Conservation (phyloP, 2,888 invertebrate genomes). For the Andrena haemorrhoa region DNA sequence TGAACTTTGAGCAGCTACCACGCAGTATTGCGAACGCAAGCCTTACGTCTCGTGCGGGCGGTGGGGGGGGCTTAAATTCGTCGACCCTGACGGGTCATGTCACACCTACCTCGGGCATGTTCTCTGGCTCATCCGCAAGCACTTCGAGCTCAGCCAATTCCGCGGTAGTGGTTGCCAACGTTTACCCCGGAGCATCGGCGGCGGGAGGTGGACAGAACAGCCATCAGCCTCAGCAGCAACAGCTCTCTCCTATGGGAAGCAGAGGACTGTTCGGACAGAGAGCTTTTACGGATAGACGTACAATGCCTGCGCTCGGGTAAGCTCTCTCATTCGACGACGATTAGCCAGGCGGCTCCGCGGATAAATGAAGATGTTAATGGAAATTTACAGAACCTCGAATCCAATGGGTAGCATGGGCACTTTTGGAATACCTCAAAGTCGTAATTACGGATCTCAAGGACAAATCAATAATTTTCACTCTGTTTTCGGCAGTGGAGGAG, state of each 20-base stretch:
- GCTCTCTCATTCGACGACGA: constrained; percentile 61
- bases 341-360: background rate
- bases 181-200: constrained; percentile 82
- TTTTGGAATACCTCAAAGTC: constrained; percentile 88
- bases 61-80: constrained; percentile 87
- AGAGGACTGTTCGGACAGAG: constrained; percentile 92
- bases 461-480: constrained; percentile 89
- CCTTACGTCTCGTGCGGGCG: constrained; percentile 88
- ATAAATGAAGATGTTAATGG: constrained; percentile 68
- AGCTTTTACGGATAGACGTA: constrained; percentile 91
- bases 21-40: constrained; percentile 94
- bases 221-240: constrained; percentile 86
- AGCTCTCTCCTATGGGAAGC: constrained; percentile 87
- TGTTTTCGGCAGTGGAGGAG: constrained; percentile 90
- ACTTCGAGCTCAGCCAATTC: constrained; percentile 82
- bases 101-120: constrained; percentile 90
- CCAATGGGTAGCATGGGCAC: constrained; percentile 88
- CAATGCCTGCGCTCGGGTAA: constrained; percentile 87
- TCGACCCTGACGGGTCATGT: constrained; percentile 91
- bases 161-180: constrained; percentile 82
- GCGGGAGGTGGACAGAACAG: constrained; percentile 84
- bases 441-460: constrained; percentile 86
- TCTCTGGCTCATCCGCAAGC: constrained; percentile 85
- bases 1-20: constrained; percentile 95
- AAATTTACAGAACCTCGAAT: constrained; percentile 86